Evolutionary conservation across 2,888 invertebrate species (phyloP).

Genomic region (Synanthedon andrenaeformis): DNA sequence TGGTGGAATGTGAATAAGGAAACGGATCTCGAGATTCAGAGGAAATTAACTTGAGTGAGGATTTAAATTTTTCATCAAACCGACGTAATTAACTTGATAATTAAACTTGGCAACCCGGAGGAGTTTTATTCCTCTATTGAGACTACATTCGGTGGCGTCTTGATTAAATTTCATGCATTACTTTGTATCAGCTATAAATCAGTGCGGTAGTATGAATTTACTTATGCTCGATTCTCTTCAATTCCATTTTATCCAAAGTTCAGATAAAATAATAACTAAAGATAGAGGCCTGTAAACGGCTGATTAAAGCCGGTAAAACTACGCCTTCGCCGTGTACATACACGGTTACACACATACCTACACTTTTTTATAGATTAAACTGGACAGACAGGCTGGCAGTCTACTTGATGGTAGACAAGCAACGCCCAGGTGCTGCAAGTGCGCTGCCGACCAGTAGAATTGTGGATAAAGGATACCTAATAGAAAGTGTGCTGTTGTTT

Average conservation of each 20-base stretch:
- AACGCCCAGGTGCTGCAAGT: too few species aligned
- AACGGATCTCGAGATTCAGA: slow-evolving; percentile 41
- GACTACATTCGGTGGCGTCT: slow-evolving; percentile 23
- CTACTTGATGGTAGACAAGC: too few species aligned
- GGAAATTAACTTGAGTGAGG: slow-evolving; percentile 59
- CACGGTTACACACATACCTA: too few species aligned
- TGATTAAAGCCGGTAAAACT: too few species aligned
- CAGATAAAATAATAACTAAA: too few species aligned
- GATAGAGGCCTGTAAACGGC: too few species aligned
- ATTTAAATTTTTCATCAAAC: slow-evolving; percentile 65
- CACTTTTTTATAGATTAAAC: too few species aligned
- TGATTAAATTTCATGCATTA: slow-evolving; percentile 15
- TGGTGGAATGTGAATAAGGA: slow-evolving; percentile 42
- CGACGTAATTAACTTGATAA: slow-evolving; percentile 63
- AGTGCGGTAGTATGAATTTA: background rate
- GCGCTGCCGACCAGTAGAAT: too few species aligned
- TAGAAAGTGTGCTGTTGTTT: too few species aligned
- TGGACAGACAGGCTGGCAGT: too few species aligned
- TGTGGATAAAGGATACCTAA: too few species aligned
- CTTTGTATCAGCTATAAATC: background rate
- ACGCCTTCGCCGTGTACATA: too few species aligned
- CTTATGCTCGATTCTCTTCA: background rate
- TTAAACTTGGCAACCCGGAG: slow-evolving; percentile 50
- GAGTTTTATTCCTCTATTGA: slow-evolving; percentile 45
- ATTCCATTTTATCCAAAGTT: background rate